Percentiles rank a stretch among this genome's conserved stretches.
These are phyloP conservation scores for Sus cebifrons DNA, from an alignment of 2,797 vertebrate genomes.

Conservation along the genomic window DNA sequence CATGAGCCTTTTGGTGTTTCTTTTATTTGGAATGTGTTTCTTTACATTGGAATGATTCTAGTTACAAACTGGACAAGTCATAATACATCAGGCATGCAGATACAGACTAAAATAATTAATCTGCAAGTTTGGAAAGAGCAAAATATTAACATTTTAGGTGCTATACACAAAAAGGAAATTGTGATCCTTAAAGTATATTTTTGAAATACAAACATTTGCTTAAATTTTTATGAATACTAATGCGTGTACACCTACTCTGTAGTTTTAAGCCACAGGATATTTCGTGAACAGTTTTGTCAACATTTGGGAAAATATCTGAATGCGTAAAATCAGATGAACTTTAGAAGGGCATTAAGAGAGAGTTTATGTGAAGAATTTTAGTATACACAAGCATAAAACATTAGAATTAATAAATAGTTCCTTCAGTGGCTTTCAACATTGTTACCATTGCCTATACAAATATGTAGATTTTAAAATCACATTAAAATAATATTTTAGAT, in stretches of 20 bases:
- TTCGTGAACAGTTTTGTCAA: conserved; percentile 76
- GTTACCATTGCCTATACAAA: conserved; percentile 23
- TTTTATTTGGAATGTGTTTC: background rate
- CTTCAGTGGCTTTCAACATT: conserved; percentile 57
- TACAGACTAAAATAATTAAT: conserved; percentile 50
- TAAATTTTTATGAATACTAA: conserved; percentile 74
- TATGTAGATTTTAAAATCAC: conserved; percentile 46
- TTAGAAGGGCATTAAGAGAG: conserved; percentile 81
- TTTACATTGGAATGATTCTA: background rate
- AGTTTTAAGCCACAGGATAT: conserved; percentile 74
- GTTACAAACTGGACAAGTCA: background rate
- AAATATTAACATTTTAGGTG: conserved; percentile 20
- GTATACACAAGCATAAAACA: conserved; percentile 67
- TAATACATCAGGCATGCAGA: background rate
- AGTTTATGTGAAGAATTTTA: conserved; percentile 70
- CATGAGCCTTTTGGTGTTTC: background rate
- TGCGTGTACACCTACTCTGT: conserved; percentile 46
- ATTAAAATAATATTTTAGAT: conserved; percentile 45
- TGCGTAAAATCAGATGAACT: conserved; percentile 80
- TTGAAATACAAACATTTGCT: conserved; percentile 77
- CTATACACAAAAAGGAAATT: conserved; percentile 51
- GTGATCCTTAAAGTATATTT: conserved; percentile 23
- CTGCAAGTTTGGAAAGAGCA: background rate
- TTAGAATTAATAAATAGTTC: conserved; percentile 72
- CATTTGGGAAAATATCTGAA: conserved; percentile 81